Conservation (phyloP, 2,797 vertebrate species). For the Neosilurus mollespiculum region DNA sequence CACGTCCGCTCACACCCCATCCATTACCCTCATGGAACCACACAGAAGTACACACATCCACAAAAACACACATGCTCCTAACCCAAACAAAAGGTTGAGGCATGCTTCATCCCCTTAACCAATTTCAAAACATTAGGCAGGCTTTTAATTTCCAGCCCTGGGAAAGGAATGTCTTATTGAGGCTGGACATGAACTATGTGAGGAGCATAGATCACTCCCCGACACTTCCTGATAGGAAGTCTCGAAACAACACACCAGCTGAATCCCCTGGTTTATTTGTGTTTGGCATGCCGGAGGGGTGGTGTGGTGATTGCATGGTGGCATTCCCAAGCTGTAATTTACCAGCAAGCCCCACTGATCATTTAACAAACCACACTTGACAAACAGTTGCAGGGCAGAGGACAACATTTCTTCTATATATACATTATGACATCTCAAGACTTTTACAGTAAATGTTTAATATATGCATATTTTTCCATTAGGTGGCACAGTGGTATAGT, state of each 20-base stretch:
- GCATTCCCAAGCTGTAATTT: constrained; percentile 50
- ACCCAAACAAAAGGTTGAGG: constrained; percentile 49
- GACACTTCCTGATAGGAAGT: constrained; percentile 58
- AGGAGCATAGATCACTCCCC: constrained; percentile 54
- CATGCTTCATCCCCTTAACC: constrained; percentile 47
- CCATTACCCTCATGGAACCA: constrained; percentile 39
- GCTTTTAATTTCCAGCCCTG: constrained; percentile 51
- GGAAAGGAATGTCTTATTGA: constrained; percentile 55
- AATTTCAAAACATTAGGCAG: constrained; percentile 55
- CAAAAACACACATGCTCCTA: constrained; percentile 51
- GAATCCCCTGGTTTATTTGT: constrained; percentile 53
- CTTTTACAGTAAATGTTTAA: background rate
- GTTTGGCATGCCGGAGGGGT: constrained; percentile 44
- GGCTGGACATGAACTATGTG: constrained; percentile 52
- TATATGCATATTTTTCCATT: background rate
- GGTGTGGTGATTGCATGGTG: constrained; percentile 51
- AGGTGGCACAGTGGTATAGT: no score
- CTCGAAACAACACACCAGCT: constrained; percentile 54
- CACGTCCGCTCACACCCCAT: constrained; percentile 42
- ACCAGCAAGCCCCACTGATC: constrained; percentile 22
- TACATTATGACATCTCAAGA: background rate
- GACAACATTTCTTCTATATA: background rate
- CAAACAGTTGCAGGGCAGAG: constrained; percentile 14
- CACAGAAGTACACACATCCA: constrained; percentile 44
- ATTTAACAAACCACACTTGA: constrained; percentile 42